A percentile compares a stretch with the other conserved stretches of the same genome.
phyloP scores from a whole-genome alignment of 2,888 invertebrate genomes.

The Andrena praecox region DNA sequence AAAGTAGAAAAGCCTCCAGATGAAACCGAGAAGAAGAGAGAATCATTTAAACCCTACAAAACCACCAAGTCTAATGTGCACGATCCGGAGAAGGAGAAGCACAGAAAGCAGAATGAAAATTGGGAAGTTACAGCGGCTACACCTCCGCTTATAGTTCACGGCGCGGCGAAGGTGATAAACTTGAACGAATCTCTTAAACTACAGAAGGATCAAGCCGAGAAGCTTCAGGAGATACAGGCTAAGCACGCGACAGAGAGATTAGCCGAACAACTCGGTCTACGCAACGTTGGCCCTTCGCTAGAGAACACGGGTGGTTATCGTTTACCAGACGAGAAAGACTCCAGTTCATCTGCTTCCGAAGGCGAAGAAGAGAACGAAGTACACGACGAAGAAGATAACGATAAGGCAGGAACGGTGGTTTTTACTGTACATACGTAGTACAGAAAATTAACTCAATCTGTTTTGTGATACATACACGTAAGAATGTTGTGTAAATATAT shows the following conservation, averaged over 20 bases:
- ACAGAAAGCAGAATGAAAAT: constrained; percentile 84
- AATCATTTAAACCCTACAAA: constrained; percentile 87
- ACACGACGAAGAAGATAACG: constrained; percentile 86
- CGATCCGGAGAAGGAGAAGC: constrained; percentile 86
- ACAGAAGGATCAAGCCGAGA: constrained; percentile 85
- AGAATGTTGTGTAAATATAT: constrained; percentile 49
- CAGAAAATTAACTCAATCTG: constrained; percentile 64
- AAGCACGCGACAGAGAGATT: constrained; percentile 87
- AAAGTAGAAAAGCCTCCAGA: constrained; percentile 85
- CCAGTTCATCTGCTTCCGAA: constrained; percentile 74
- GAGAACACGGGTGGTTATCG: constrained; percentile 84
- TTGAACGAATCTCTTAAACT: constrained; percentile 87
- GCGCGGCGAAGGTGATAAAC: constrained; percentile 86
- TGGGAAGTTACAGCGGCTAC: constrained; percentile 89
- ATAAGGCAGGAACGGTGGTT: constrained; percentile 86
- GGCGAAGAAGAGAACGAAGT: constrained; percentile 87
- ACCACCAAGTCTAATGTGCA: constrained; percentile 87
- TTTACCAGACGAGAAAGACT: constrained; percentile 79
- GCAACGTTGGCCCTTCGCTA: constrained; percentile 84
- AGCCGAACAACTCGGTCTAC: constrained; percentile 83
- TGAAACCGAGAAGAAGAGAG: constrained; percentile 72
- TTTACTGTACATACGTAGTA: constrained; percentile 85
- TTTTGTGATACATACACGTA: constrained; percentile 40
- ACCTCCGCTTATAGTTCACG: constrained; percentile 87
- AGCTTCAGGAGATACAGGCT: constrained; percentile 86